Percentiles rank a stretch among this genome's conserved stretches.
Conservation (phyloP, 1,140 invertebrate genomes). For the Formica exsecta region DNA sequence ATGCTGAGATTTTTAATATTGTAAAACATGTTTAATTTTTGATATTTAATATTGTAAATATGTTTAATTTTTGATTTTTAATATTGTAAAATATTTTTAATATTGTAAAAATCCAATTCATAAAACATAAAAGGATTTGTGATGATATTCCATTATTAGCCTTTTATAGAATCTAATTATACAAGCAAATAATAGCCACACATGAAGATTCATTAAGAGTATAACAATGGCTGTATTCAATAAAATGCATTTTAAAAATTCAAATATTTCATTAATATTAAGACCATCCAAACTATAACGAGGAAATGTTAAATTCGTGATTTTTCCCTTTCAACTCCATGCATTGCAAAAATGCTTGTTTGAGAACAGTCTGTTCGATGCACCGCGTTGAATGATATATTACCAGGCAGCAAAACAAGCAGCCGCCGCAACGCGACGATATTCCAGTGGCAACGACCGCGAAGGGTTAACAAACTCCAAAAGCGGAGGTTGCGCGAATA, state of each 20-base stretch:
- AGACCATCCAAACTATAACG: background rate
- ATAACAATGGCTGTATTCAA: background rate
- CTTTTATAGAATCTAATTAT: slow-evolving; percentile 21
- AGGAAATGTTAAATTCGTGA: background rate
- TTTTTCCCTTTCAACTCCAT: slow-evolving; percentile 1
- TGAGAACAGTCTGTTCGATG: slow-evolving; percentile 42
- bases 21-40: no score
- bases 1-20: background rate
- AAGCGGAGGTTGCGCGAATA: slow-evolving; percentile 71
- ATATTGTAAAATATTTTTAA: no score
- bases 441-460: slow-evolving; percentile 49
- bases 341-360: background rate
- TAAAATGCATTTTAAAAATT: background rate
- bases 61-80: no score
- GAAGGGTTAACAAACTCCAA: slow-evolving; percentile 52
- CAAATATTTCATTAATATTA: background rate
- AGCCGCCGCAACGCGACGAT: slow-evolving; percentile 35
- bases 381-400: slow-evolving; percentile 49
- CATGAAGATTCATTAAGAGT: background rate
- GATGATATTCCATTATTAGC: background rate
- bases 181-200: background rate
- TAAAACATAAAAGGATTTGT: slow-evolving; percentile 1
- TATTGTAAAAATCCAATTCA: background rate
- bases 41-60: no score
- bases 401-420: slow-evolving; percentile 41